Evolutionary conservation across 2,797 vertebrate species (phyloP).

Genomic region (Rhincodon typus): DNA sequence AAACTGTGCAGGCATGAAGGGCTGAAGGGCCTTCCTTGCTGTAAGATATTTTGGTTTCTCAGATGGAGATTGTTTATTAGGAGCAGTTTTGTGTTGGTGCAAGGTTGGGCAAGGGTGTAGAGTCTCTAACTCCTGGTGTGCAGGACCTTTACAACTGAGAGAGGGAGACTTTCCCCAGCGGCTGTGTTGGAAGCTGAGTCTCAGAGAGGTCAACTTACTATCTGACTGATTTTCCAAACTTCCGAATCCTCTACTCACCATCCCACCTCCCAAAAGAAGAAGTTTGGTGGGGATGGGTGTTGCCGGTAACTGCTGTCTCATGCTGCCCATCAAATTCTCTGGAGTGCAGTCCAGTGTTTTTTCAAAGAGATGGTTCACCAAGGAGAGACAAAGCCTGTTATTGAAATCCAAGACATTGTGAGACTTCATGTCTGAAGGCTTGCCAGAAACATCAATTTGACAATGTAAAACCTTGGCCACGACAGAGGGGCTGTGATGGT

Average conservation of each 20-base stretch:
- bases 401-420: neutral
- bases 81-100: neutral
- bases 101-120: neutral
- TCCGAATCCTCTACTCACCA: neutral
- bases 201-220: neutral
- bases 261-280: neutral
- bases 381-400: neutral
- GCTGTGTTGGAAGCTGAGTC: neutral
- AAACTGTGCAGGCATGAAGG: neutral
- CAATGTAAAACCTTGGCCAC: neutral
- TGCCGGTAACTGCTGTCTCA: neutral
- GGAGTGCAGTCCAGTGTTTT: neutral
- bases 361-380: neutral
- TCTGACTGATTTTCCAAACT: neutral
- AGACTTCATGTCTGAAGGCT: neutral
- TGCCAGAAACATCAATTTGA: constrained; percentile 27
- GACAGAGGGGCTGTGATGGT: constrained; percentile 7
- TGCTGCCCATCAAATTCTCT: neutral
- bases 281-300: no score
- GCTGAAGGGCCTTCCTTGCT: neutral
- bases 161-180: neutral
- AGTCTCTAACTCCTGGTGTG: neutral
- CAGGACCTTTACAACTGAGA: neutral
- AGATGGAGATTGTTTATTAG: neutral
- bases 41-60: neutral